Evolutionary conservation across 2,113 vertebrate species (phyloP).

Genomic region (Microtus montanus): DNA sequence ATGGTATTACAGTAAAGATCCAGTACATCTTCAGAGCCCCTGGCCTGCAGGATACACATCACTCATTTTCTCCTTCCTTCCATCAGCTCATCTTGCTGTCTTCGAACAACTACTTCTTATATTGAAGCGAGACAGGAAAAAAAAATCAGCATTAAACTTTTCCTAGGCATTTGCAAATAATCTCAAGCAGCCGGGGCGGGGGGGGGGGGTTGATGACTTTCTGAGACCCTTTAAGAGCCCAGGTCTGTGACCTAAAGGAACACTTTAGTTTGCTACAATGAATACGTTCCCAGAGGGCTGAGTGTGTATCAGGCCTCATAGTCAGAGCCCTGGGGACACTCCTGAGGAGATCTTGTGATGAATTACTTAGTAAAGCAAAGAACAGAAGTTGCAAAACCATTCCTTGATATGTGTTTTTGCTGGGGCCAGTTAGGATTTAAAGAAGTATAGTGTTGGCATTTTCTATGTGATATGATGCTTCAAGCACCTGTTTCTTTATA

Average conservation of each 20-base stretch:
- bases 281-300: neutral
- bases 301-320: neutral
- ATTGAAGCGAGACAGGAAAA: conserved; percentile 16
- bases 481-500: neutral
- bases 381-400: neutral
- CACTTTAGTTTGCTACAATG: conserved; percentile 3
- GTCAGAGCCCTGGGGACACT: neutral
- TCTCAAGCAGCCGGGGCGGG: neutral
- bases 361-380: conserved; percentile 45
- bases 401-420: neutral
- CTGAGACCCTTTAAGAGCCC: neutral
- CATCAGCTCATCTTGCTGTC: conserved; percentile 31
- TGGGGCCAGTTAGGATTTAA: neutral
- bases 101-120: conserved; percentile 30
- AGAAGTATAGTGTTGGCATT: neutral
- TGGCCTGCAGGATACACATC: neutral
- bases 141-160: conserved; percentile 51
- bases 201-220: neutral
- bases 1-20: neutral
- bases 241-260: conserved; percentile 26
- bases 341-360: neutral
- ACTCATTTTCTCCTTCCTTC: conserved; percentile 21
- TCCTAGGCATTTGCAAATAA: conserved; percentile 54
- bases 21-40: conserved; percentile 13
- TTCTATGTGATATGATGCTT: neutral